phyloP scores from a whole-genome alignment of 2,797 vertebrate species.

The Cryptoprocta ferox region DNA sequence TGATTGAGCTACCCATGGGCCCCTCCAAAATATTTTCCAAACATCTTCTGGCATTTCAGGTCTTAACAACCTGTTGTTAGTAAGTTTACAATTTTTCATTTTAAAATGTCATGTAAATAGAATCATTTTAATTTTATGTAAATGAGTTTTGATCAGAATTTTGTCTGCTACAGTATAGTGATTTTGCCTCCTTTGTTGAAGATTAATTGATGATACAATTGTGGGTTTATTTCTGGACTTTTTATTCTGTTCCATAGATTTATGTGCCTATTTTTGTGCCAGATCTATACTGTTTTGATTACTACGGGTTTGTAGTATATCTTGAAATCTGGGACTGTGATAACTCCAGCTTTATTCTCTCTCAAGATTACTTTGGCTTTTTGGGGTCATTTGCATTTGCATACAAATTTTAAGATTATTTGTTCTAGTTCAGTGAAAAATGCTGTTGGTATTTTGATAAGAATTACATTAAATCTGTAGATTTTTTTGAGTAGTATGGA shows the following conservation, averaged over 20 bases:
- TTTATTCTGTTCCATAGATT: neutral
- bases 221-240: neutral
- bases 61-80: neutral
- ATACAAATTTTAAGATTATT: neutral
- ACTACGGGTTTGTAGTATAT: neutral
- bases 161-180: neutral
- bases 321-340: neutral
- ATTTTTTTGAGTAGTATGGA: neutral
- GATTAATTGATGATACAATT: neutral
- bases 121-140: constrained; percentile 18
- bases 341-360: neutral
- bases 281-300: neutral
- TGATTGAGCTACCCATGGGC: no score
- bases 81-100: neutral
- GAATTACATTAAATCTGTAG: neutral
- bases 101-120: constrained; percentile 17
- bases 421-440: neutral
- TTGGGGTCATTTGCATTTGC: neutral
- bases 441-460: neutral
- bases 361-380: neutral
- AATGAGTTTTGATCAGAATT: constrained; percentile 11
- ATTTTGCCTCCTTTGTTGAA: neutral
- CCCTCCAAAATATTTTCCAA: constrained; percentile 35
- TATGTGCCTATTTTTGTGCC: neutral
- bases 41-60: neutral